Evolutionary conservation across 2,797 vertebrate species (phyloP).

Genomic region (Parambassis ranga): DNA sequence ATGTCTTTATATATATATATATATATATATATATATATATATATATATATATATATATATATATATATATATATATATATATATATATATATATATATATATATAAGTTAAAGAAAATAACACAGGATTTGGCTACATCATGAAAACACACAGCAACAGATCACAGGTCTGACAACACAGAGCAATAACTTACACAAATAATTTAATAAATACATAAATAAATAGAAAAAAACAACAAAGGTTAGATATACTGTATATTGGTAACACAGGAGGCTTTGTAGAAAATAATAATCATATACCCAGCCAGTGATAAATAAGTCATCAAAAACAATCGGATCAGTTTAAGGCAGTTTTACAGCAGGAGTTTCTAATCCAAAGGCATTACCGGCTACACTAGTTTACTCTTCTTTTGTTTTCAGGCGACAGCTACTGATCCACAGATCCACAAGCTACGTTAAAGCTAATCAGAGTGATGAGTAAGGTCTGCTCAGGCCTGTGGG

Average conservation of each 20-base stretch:
- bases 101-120: constrained; percentile 77
- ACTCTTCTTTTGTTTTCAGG: constrained; percentile 75
- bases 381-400: constrained; percentile 89
- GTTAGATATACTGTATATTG: constrained; percentile 80
- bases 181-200: constrained; percentile 83
- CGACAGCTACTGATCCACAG: constrained; percentile 85
- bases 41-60: no score
- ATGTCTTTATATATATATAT: no score
- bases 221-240: constrained; percentile 83
- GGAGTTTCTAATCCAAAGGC: constrained; percentile 86
- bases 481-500: constrained; percentile 75
- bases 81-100: no score
- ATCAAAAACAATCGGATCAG: constrained; percentile 64
- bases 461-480: constrained; percentile 81
- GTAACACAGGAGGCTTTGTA: constrained; percentile 67
- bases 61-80: no score
- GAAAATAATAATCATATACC: constrained; percentile 62
- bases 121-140: constrained; percentile 76
- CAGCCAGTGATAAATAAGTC: constrained; percentile 66
- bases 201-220: constrained; percentile 96
- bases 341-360: constrained; percentile 86
- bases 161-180: constrained; percentile 70
- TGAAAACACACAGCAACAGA: constrained; percentile 78
- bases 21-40: no score
- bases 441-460: constrained; percentile 92